phyloP scores from a whole-genome alignment of 2,888 invertebrate genomes.

The Mesorhabditis spiculigera region DNA sequence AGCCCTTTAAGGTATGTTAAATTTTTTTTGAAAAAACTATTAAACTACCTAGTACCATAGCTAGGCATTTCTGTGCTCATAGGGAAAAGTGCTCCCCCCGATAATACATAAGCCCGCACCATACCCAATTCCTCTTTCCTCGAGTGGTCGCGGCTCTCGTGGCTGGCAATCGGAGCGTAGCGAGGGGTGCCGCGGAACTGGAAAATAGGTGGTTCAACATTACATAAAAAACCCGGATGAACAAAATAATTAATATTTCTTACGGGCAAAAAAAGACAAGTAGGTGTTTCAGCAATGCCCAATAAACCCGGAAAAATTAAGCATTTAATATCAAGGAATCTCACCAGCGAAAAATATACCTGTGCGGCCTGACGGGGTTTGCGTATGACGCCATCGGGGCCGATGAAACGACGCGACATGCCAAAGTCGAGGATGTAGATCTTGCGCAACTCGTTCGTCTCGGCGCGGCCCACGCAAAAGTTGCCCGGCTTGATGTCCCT shows the following conservation, averaged over 20 bases:
- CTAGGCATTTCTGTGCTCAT: too few relatives aligned
- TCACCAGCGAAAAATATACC: not conserved
- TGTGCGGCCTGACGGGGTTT: slow-evolving; percentile 27
- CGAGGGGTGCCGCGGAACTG: slow-evolving; percentile 45
- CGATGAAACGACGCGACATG: slow-evolving; percentile 39
- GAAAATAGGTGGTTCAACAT: not conserved
- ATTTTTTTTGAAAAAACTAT: too few relatives aligned
- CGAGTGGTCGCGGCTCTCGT: slow-evolving; percentile 35
- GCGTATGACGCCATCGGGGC: slow-evolving; percentile 24
- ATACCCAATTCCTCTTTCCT: slow-evolving; percentile 39
- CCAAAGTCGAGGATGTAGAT: slow-evolving; percentile 53
- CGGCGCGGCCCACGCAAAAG: slow-evolving; percentile 46
- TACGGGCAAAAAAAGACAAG: too few relatives aligned
- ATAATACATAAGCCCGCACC: not conserved
- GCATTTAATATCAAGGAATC: too few relatives aligned
- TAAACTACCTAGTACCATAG: too few relatives aligned
- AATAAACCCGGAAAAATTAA: too few relatives aligned
- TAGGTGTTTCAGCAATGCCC: too few relatives aligned
- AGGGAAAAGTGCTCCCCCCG: not conserved
- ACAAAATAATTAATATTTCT: too few relatives aligned
- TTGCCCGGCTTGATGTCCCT: slow-evolving; percentile 43
- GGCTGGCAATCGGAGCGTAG: slow-evolving; percentile 46
- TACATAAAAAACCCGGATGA: too few relatives aligned
- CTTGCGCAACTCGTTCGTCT: slow-evolving; percentile 39
- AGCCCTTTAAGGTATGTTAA: too few relatives aligned